Evolutionary conservation across 92 coral and sea anemone species (phyloP), one percentile per base, ranked within the genome.

Genomic region (Epizoanthus ramosus): DNA sequence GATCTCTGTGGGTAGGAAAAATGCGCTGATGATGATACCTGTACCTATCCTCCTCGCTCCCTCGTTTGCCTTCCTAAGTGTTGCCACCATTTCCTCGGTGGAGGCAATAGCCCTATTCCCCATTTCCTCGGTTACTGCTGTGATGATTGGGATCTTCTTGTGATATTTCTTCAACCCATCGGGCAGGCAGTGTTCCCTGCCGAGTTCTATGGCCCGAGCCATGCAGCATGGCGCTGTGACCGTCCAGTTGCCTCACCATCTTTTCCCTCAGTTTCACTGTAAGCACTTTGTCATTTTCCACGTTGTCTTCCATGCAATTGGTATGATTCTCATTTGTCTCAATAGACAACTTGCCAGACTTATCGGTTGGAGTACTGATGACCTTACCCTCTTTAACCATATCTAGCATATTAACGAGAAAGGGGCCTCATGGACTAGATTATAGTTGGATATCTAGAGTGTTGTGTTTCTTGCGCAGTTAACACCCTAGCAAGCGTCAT

Each of bases 281-380:
- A 15, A n/a, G 14, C 47, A 67, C 43, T 13, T n/a, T n/a, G 14
- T 67, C 47, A 25, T 67, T 22, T n/a, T 50, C 79, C 18, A 66
- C 25, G 45, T 66, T 56, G n/a, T n/a, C 37, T 8, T 69, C 2
- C 72, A 24, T 67, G 16, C 72, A 67, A 10, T 67, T 25, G 72
- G 16, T 67, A 47, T 67, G 31, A 4, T 67, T 67, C 4, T 67
- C 72, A 25, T n/a, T 67, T 13, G 72, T 67, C 45, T 67, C 72
- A n/a, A 67, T 23, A 45, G 43, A 67, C 45, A 67, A 67, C 37
- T 31, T 73, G 12, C 79, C 79, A n/a, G 79, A 73, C 50, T 73
- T 73, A 53, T 73, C 79, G 24, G 60, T 73, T 14, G 72, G 72
- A 18, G 13, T 10, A 12, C 25, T 47, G 15, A 67, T 45, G 43